Evolutionary conservation across 2,888 invertebrate species (phyloP), one percentile per base, ranked within the genome.

Genomic region (Troilus luridus): DNA sequence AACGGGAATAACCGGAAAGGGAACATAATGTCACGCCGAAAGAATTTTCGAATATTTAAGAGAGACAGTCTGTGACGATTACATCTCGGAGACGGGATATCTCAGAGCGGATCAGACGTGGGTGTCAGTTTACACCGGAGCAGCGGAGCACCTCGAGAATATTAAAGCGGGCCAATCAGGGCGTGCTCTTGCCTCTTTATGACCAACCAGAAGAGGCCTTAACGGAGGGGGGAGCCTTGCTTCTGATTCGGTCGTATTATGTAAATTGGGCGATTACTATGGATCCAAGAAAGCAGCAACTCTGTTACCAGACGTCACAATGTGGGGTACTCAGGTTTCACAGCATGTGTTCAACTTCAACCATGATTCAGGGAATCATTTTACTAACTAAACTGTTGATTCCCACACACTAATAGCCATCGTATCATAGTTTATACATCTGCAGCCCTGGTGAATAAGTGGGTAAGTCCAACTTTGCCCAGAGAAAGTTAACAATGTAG

Each of bases 1-100:
- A 77, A 21, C 72, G 72, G 19, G 72, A 77, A 77, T 77, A 77
- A 77, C 72, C 72, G 72, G 72, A 77, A 77, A 77, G 27, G 72
- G 72, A n/a, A 67, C 27, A 77, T 41, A 77, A 77, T 41, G 72
- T 77, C 27, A 77, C 1, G 27, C 27, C 27, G 27, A 77, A 77
- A 77, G 72, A 77, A 77, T 77, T 77, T 77, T 77, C 21, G 41
- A 41, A 77, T 77, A 77, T 77, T 41, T 77, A 41, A 77, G 24
- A 41, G 14, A 77, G 72, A 77, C 72, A 77, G 72, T 19, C 21
- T 8, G 72, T 17, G 72, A 77, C 72, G 72, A 77, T 77, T 77
- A 77, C 72, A 77, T 77, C 72, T 77, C 8, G 14, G 17, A 41
- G 72, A 41, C 27, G 10, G 21, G 72, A 77, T 77, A 77, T 77